Evolutionary conservation across 2,113 vertebrate genomes (phyloP), one percentile per base, ranked within the genome.

Genomic region (Salvelinus alpinus): DNA sequence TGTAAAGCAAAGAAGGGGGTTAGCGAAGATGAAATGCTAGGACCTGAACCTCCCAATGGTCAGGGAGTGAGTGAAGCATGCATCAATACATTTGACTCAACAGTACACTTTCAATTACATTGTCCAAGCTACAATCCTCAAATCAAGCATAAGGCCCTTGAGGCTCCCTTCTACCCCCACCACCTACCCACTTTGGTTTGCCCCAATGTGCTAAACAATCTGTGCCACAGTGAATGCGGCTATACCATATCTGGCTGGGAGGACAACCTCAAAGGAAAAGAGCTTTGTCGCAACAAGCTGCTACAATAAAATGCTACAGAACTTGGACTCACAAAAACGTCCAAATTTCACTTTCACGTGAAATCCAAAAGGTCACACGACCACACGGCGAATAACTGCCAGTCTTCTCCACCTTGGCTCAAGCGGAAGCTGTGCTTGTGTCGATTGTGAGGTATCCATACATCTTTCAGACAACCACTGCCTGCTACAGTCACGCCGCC

Each of bases 231-330:
- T 16, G 74, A 12, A 16, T 31, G 18, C 48, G 38, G 57, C 68
- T 71, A 54, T 71, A 25, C 4, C 31, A n/a, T 20, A 31, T 38
- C 25, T 51, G 16, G 16, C 66, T 6, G 9, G 11, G 51, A 60
- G 18, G 29, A 54, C 51, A 13, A 54, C 51, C 14, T 54, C 51
- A 18, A 18, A 18, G 22, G 9, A 64, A 51, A 51, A 68, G 29
- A 16, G 65, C 31, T 34, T 3, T 38, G 68, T n/a, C 22, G 25
- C 20, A 20, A 44, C 34, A 70, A 70, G 68, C 68, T 70, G 68
- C 68, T 70, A 70, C 68, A 70, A 22, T 25, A 24, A 70, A 70
- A 70, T 25, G 44, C 31, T 70, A 34, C 67, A 38, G 31, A 25
- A 14, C 16, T n/a, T 34, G 18, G 20, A 68, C 14, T 34, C 2